Evolutionary conservation across 2,888 invertebrate genomes (phyloP), one percentile per base, ranked within the genome.

Genomic region (Merodon equestris): DNA sequence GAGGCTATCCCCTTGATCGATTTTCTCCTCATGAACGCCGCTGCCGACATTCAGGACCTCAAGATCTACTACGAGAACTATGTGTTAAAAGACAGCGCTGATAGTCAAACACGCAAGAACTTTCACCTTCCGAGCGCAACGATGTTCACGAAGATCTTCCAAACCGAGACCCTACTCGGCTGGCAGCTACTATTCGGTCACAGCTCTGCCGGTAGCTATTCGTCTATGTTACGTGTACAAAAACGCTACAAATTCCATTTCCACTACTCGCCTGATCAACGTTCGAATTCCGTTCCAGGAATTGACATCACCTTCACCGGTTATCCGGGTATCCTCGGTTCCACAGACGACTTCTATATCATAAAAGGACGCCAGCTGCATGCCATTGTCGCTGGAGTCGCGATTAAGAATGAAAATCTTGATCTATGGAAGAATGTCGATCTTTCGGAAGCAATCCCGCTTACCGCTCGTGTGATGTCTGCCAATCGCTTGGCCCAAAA

Each of bases 181-280:
- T 83, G 90, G 82, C 90, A 91, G 88, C 90, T 97, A 34, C 94
- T 92, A 79, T 91, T 95, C 14, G 93, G 95, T 0, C 97, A 97
- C 85, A 95, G 94, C 84, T 93, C 95, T 1, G 96, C 95, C 87
- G 94, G 92, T 85, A 93, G 94, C 77, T 96, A 94, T 86, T 91
- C 92, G 36, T 92, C 93, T 81, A 97, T 97, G 97, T 90, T 96
- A 73, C 91, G 96, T 68, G 92, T 97, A 38, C 90, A 96, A 84
- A 97, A 97, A 87, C 92, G 93, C 67, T 97, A 97, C 89, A 94
- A 94, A 84, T 92, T 97, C 58, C 92, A 93, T 75, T 96, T 93
- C 86, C 94, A 93, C 82, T 87, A 90, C 56, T 91, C 92, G 10
- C 89, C 91, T 1, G 89, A 89, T 53, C 88, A 89, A 51, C 83